Evolutionary conservation across 1,140 invertebrate species (phyloP).

Genomic region (Chionoecetes opilio): DNA sequence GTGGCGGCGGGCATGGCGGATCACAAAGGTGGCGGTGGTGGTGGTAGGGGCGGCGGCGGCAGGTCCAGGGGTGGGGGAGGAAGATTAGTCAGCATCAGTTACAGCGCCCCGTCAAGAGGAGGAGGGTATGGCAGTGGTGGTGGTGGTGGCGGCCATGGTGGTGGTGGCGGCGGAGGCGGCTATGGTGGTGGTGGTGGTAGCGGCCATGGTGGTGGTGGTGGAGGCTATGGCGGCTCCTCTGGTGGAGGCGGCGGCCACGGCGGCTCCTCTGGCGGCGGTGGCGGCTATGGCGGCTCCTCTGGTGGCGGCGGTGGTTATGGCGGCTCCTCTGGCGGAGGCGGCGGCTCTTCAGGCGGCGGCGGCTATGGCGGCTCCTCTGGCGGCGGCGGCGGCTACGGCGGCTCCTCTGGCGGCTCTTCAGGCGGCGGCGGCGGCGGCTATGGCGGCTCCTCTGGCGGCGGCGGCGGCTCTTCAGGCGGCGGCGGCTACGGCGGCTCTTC

Average conservation of each 20-base stretch:
- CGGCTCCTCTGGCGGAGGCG: background rate
- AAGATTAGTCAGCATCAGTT: background rate
- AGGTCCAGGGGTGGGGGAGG: background rate
- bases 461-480: background rate
- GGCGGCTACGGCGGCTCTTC: background rate
- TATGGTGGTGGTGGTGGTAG: background rate
- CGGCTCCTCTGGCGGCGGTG: background rate
- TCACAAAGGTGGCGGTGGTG: background rate
- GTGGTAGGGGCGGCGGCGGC: background rate
- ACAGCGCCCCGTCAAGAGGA: background rate
- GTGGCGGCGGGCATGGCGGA: background rate
- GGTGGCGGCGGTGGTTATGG: background rate
- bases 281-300: slow-evolving; percentile 30
- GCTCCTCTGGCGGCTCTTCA: background rate
- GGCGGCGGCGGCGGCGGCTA: background rate
- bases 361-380: background rate
- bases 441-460: background rate
- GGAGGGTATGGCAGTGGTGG: slow-evolving; percentile 29
- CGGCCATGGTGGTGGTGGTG: background rate
- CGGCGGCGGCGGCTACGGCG: background rate
- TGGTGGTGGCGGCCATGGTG: background rate
- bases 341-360: background rate
- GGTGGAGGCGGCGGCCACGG: background rate
- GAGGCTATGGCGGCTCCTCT: background rate
- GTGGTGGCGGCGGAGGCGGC: background rate